phyloP scores from a whole-genome alignment of 2,888 invertebrate genomes.

The Acleris laterana region DNA sequence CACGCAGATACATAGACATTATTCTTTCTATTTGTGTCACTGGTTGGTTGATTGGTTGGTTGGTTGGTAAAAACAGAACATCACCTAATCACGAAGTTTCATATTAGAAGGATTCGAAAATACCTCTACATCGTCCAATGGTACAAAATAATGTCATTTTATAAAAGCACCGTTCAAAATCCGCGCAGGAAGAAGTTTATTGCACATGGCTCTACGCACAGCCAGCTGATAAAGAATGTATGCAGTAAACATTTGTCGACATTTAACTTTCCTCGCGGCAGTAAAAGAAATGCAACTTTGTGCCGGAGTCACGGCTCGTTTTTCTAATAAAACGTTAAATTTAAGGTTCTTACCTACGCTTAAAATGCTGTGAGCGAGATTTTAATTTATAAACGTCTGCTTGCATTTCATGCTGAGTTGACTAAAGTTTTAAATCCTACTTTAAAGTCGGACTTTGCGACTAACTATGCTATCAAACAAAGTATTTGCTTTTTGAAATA shows the following conservation, averaged over 20 bases:
- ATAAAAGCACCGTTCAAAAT: background rate
- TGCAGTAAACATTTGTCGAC: conserved; percentile 35
- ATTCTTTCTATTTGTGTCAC: no score
- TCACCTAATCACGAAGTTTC: no score
- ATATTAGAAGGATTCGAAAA: no score
- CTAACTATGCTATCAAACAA: background rate
- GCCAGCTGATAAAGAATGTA: conserved; percentile 32
- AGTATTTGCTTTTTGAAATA: background rate
- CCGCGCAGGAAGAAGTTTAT: background rate
- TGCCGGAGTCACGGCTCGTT: conserved; percentile 38
- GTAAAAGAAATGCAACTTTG: conserved; percentile 57
- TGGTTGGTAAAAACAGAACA: no score
- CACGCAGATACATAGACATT: background rate
- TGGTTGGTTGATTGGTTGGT: no score
- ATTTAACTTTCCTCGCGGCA: conserved; percentile 44
- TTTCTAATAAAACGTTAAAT: conserved; percentile 29
- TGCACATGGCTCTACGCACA: conserved; percentile 11
- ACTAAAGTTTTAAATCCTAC: background rate
- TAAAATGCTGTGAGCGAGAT: background rate
- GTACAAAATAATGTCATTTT: no score
- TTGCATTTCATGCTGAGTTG: background rate
- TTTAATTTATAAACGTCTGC: conserved; percentile 1
- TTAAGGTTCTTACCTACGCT: conserved; percentile 1
- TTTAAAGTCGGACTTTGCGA: background rate
- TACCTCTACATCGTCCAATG: no score